Conservation (phyloP, 1,140 invertebrate species). For the Parapsyche elsis region DNA sequence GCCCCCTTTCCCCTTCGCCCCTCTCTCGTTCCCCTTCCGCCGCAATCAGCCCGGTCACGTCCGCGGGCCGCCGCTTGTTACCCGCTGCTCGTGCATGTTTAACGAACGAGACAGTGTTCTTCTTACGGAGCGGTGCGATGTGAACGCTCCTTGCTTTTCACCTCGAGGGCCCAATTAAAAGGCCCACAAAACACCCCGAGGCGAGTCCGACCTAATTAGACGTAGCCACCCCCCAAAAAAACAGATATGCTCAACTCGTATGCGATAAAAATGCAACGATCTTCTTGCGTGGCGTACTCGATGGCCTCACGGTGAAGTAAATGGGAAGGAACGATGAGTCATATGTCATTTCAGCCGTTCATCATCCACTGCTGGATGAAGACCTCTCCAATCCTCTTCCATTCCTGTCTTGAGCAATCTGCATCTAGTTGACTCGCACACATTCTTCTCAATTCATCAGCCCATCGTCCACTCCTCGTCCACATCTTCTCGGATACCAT, state of each 20-base stretch:
- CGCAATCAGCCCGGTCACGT: conserved; percentile 55
- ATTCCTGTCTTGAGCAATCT: no score
- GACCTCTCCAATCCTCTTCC: no score
- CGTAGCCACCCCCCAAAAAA: background rate
- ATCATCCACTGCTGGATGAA: no score
- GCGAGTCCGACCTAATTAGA: conserved; percentile 12
- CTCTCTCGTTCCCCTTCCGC: no score
- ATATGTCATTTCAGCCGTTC: no score
- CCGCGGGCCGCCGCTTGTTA: conserved; percentile 51
- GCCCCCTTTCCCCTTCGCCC: conserved; percentile 32
- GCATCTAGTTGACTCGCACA: no score
- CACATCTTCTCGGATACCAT: no score
- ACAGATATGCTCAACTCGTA: background rate
- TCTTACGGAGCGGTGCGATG: background rate
- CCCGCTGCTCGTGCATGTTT: conserved; percentile 47
- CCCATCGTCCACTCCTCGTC: no score
- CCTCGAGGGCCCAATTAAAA: conserved; percentile 45
- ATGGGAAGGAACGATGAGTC: no score
- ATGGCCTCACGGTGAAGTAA: no score
- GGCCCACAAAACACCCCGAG: conserved; percentile 27
- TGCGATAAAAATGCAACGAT: background rate
- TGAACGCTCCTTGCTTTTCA: conserved; percentile 2
- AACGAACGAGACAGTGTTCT: conserved; percentile 40
- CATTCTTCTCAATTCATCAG: no score
- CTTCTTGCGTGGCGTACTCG: background rate